Percentiles rank a stretch among this genome's conserved stretches.
phyloP scores from a whole-genome alignment of 2,113 vertebrate genomes.

The Glaucidium brasilianum region DNA sequence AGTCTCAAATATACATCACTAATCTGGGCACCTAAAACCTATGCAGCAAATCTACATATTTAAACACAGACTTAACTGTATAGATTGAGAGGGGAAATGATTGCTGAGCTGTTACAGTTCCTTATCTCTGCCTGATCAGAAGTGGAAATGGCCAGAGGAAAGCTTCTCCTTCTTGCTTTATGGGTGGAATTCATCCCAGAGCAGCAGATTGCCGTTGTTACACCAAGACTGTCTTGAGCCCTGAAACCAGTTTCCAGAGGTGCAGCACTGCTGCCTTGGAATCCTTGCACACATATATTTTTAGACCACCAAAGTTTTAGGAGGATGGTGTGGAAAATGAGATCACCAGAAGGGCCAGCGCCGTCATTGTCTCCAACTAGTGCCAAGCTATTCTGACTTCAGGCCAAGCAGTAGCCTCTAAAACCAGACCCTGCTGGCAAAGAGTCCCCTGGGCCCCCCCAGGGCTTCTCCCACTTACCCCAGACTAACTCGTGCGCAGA shows the following conservation, averaged over 20 bases:
- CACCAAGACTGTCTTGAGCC: background rate
- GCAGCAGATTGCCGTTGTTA: background rate
- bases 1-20: background rate
- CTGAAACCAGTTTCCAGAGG: background rate
- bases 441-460: background rate
- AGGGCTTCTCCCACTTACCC: background rate
- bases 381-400: background rate
- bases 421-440: background rate
- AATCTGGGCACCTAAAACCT: background rate
- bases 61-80: background rate
- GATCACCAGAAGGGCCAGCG: background rate
- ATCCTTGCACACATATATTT: background rate
- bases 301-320: background rate
- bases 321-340: background rate
- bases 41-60: background rate
- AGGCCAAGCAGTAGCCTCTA: background rate
- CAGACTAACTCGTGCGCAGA: background rate
- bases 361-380: accelerated
- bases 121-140: background rate
- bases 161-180: background rate
- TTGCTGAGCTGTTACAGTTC: background rate
- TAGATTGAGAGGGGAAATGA: background rate
- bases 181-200: background rate
- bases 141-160: background rate
- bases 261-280: background rate